These are phyloP conservation scores for Epizoanthus illoricatus DNA, from an alignment of 92 coral and sea anemone genomes.

Conservation along the genomic window DNA sequence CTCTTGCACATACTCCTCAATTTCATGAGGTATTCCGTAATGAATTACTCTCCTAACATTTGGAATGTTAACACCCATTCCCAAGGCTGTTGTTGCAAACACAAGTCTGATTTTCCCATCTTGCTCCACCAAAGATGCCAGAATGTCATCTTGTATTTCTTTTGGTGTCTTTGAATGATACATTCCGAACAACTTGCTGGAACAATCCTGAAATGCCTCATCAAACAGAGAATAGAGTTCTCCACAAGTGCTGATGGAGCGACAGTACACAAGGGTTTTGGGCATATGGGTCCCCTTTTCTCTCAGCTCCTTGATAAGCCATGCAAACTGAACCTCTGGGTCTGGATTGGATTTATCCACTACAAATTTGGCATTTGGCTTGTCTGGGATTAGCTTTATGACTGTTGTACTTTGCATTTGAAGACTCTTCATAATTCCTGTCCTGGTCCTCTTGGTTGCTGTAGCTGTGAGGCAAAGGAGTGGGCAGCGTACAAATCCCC, in stretches of 20 bases:
- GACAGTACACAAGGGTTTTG: conserved; percentile 30
- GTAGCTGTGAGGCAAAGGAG: conserved; percentile 45
- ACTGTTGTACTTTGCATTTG: conserved; percentile 23
- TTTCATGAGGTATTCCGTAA: conserved; percentile 18
- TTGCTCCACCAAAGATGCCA: conserved; percentile 16
- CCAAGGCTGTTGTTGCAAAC: conserved; percentile 55
- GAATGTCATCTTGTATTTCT: conserved; percentile 37
- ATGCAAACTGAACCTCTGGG: background rate
- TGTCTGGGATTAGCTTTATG: conserved; percentile 33
- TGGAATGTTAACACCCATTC: conserved; percentile 28
- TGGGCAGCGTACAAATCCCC: conserved; percentile 20
- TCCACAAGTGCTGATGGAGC: conserved; percentile 30
- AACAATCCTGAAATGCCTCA: conserved; percentile 7
- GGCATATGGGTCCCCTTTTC: conserved; percentile 2
- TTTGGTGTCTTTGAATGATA: conserved; percentile 58
- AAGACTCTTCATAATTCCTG: conserved; percentile 15
- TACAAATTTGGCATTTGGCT: background rate
- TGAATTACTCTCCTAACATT: conserved; percentile 22
- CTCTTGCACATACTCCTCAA: conserved; percentile 8
- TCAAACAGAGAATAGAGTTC: conserved; percentile 28
- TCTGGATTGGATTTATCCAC: background rate
- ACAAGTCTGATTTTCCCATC: conserved; percentile 48
- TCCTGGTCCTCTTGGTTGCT: conserved; percentile 27
- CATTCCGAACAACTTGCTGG: conserved; percentile 31
- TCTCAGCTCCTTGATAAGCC: conserved; percentile 7